phyloP scores from a whole-genome alignment of 53 echinoderm and acorn worm genomes.

The Echinarachnius parma region DNA sequence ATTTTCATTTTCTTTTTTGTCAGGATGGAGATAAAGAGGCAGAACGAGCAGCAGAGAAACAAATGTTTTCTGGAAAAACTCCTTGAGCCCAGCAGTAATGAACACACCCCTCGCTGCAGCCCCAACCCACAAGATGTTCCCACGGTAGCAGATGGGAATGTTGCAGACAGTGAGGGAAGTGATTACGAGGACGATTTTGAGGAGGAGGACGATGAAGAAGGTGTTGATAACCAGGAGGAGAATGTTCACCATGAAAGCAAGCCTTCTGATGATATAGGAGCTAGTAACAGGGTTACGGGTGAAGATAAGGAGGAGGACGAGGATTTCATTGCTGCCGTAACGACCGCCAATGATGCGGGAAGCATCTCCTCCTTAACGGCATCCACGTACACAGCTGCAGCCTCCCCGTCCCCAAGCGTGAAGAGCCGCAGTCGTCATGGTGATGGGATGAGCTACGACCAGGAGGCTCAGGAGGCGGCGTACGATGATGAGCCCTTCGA shows the following conservation, averaged over 20 bases:
- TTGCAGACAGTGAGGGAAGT: background rate
- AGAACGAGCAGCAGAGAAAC: background rate
- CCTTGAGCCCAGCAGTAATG: background rate
- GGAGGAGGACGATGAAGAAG: conserved; percentile 26
- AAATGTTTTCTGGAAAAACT: conserved; percentile 3
- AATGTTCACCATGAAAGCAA: background rate
- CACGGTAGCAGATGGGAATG: conserved; percentile 1
- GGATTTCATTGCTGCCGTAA: conserved; percentile 20
- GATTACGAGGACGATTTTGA: conserved; percentile 32
- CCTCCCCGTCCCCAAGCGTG: background rate
- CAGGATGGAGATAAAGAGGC: conserved; percentile 33
- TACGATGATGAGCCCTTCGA: conserved; percentile 25
- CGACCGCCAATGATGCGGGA: conserved; percentile 4
- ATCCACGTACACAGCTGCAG: background rate
- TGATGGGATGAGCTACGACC: background rate
- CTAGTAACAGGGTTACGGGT: background rate
- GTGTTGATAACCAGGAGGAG: background rate
- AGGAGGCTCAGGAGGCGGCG: background rate
- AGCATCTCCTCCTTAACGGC: conserved; percentile 3
- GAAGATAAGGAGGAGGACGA: conserved; percentile 18
- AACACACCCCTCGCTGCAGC: background rate
- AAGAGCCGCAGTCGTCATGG: background rate
- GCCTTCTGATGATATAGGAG: background rate
- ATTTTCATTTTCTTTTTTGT: background rate
- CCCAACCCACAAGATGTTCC: too few relatives aligned